These are phyloP conservation scores for Artemia sinica DNA, from an alignment of 2,888 invertebrate genomes.

Conservation along the genomic window DNA sequence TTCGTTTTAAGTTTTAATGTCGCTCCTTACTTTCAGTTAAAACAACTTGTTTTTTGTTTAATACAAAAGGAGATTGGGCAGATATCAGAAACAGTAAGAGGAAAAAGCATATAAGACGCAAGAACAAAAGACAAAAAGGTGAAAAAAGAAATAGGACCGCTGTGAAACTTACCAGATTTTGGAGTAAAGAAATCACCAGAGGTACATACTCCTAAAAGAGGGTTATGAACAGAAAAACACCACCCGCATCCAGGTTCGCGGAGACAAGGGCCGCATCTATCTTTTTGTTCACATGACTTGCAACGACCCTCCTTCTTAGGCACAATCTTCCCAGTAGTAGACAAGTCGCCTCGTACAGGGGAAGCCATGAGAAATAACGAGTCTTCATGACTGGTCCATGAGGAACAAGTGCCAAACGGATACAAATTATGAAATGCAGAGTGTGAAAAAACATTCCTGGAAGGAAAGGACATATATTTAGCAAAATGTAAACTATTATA, in stretches of 20 bases:
- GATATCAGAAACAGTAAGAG: no score
- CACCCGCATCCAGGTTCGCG: constrained; percentile 77
- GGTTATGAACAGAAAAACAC: constrained; percentile 76
- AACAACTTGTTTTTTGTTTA: no score
- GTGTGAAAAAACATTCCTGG: constrained; percentile 74
- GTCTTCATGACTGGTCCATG: neutral
- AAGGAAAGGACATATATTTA: constrained; percentile 16
- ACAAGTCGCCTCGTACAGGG: constrained; percentile 33
- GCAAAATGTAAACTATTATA: no score
- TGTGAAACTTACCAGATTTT: constrained; percentile 28
- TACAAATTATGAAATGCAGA: constrained; percentile 37
- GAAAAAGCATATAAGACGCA: no score
- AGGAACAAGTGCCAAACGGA: constrained; percentile 15
- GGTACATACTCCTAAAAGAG: constrained; percentile 65
- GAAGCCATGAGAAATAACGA: neutral
- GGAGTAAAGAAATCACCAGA: constrained; percentile 71
- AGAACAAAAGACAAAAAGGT: no score
- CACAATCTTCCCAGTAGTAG: constrained; percentile 26
- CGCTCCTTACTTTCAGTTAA: no score
- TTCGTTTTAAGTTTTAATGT: no score
- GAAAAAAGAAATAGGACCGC: neutral
- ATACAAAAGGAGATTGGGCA: no score
- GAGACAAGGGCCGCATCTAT: constrained; percentile 60
- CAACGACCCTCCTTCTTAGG: constrained; percentile 43
- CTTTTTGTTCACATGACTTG: constrained; percentile 55